phyloP scores from a whole-genome alignment of 2,113 vertebrate species.

The Heliornis fulica region DNA sequence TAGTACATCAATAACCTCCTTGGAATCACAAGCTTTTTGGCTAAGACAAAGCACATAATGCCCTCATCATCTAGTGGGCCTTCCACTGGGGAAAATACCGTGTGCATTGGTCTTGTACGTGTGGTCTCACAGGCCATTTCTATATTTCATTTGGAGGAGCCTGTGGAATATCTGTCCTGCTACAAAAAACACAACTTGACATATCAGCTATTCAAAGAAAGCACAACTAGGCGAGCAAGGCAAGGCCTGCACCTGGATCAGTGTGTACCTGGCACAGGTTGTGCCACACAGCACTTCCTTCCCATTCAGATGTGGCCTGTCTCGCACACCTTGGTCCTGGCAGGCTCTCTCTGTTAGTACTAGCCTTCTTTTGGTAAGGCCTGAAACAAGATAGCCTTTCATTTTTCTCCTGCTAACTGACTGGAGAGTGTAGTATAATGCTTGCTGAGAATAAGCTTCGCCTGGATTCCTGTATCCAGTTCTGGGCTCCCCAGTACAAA shows the following conservation, averaged over 20 bases:
- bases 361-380: background rate
- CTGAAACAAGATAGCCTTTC: background rate
- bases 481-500: too few relatives aligned
- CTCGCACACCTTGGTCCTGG: background rate
- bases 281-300: background rate
- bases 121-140: background rate
- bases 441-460: background rate
- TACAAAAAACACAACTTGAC: background rate
- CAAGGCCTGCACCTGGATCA: too few relatives aligned
- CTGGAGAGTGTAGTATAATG: background rate
- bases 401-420: background rate
- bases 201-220: background rate
- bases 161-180: background rate
- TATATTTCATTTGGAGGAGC: background rate
- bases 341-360: background rate
- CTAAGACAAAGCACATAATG: background rate
- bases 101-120: accelerated
- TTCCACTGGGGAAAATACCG: background rate
- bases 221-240: background rate
- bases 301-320: background rate
- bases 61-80: background rate
- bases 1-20: background rate
- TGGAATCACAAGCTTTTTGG: background rate
- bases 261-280: accelerated
- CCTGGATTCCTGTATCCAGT: too few relatives aligned